Base-by-base conservation (phyloP, 2,797 vertebrate species). In the Chiroxiphia lanceolata region DNA sequence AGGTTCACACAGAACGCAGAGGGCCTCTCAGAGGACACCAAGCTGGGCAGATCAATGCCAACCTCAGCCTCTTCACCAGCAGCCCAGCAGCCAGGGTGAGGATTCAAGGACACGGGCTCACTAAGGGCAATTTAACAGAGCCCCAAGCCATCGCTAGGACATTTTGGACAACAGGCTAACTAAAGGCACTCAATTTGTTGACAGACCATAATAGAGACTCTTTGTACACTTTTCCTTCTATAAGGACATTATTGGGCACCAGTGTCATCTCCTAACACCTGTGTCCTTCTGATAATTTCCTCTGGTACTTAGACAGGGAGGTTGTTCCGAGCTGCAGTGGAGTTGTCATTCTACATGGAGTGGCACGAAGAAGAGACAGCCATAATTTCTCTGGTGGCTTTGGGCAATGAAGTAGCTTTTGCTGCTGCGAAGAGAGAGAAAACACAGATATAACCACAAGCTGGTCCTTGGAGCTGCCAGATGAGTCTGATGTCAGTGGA, bases 371-470 rank as follows among this genome's bases (percentile, higher is more conserved):
- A 20, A 75, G 38, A 91, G 45, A 61, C 8, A 83, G 64, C 44
- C 88, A 50, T 44, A 75, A n/a, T 76, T 93, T 76, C 86, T 78
- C 56, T 51, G 56, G n/a, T 3, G 34, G 51, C 27, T 85, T 70
- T 81, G 67, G 33, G 48, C 74, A 93, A 45, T 10, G 19, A 84
- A 94, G 53, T 33, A 93, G 44, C 71, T 96, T 93, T 64, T 84
- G 56, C 70, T 90, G 36, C 77, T 82, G 60, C 27, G 14, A 83
- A 36, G 33, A 87, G 40, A 57, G 51, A 82, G 9, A n/a, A 94
- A 93, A 90, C 76, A 81, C 63, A 87, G 47, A 57, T 91, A 67
- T 45, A 48, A 63, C 56, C 56, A 56, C 70, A 84, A 56, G 63
- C 74, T 83, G 65, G 69, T 86, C 70, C 45, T 44, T 6, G 2